Evolutionary conservation across 2,888 invertebrate species (phyloP).

Genomic region (Microchrysa polita): DNA sequence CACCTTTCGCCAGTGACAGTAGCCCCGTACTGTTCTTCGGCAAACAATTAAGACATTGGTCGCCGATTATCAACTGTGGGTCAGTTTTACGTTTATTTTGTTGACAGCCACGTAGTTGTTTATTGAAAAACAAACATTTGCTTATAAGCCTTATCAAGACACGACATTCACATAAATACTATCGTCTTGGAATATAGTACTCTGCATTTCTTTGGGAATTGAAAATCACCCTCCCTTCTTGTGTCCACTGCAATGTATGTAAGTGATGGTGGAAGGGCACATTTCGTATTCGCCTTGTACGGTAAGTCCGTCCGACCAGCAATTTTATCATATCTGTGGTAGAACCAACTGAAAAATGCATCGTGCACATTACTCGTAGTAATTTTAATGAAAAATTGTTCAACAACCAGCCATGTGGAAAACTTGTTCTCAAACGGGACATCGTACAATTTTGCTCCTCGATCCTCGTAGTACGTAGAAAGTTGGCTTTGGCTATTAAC

Average conservation of each 20-base stretch:
- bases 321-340: not conserved
- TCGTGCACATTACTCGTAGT: not conserved
- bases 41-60: slow-evolving; percentile 5
- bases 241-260: not conserved
- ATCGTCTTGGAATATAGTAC: slow-evolving; percentile 21
- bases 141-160: slow-evolving; percentile 17
- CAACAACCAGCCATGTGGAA: slow-evolving; percentile 28
- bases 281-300: too few species aligned
- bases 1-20: slow-evolving; percentile 23
- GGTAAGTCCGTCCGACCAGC: slow-evolving; percentile 30
- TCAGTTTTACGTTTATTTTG: slow-evolving; percentile 25
- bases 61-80: slow-evolving; percentile 36
- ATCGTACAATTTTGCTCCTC: not conserved
- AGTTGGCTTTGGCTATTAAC: slow-evolving; percentile 11
- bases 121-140: slow-evolving; percentile 43
- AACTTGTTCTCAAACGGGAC: slow-evolving; percentile 45
- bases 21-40: slow-evolving; percentile 4
- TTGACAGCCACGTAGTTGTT: slow-evolving; percentile 34
- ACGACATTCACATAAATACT: not conserved
- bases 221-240: not conserved
- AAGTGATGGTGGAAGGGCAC: too few species aligned
- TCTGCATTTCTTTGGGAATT: slow-evolving; percentile 18
- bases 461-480: too few species aligned
- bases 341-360: not conserved
- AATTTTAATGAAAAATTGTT: slow-evolving; percentile 31